Evolutionary conservation across 1,140 invertebrate species (phyloP), one percentile per base, ranked within the genome.

Genomic region (Trichogramma pretiosum): DNA sequence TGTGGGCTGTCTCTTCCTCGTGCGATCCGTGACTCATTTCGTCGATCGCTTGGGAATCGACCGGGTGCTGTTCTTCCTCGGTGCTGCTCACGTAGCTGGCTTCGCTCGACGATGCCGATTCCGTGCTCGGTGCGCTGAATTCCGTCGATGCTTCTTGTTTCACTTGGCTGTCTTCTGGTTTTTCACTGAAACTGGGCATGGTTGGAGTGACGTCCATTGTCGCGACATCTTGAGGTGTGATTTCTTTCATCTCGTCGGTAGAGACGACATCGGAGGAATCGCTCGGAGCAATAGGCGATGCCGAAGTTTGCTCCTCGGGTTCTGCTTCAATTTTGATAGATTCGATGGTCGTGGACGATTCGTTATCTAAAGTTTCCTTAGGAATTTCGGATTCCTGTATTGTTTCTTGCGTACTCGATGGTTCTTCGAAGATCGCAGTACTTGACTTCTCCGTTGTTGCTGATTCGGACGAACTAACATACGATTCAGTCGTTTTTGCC

Each of bases 81-180:
- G n/a, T n/a, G n/a, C 41, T 32, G 40, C 39, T 7, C 19, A 45
- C 10, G 51, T 28, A 21, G 36, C 1, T 18, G 7, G 14, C 22
- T 53, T 53, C 3, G 16, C 58, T 2, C 49, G 13, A 28, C 53
- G 52, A 24, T 54, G 49, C 14, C 40, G 46, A 48, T 54, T 47
- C 5, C 23, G 55, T 23, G 49, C 53, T 14, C 48, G 53, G 35
- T 53, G 54, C 13, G 30, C 22, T 32, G 14, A 28, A 17, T 22
- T n/a, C n/a, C n/a, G n/a, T n/a, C n/a, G n/a, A n/a, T n/a, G n/a
- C n/a, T n/a, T n/a, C n/a, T n/a, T n/a, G n/a, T n/a, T n/a, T n/a
- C n/a, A n/a, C n/a, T n/a, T n/a, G n/a, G n/a, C n/a, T n/a, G n/a
- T 50, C 35, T 22, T 23, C 21, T 23, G 21, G 8, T 16, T 26